Evolutionary conservation across 2,888 invertebrate genomes (phyloP).

Genomic region (Gasteruption jaculator): DNA sequence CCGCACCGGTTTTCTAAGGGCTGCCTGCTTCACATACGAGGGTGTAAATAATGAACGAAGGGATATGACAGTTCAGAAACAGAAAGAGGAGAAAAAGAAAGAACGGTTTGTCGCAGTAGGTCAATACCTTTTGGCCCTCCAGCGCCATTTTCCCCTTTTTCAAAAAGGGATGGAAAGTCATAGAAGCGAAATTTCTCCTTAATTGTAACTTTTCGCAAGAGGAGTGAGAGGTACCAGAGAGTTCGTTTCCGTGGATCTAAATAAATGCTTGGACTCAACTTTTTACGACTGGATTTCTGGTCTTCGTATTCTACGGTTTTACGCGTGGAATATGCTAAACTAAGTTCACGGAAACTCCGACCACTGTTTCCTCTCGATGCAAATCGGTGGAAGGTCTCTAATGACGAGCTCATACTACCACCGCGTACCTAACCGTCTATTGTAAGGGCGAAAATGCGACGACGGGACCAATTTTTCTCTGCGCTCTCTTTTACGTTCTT

Average conservation of each 20-base stretch:
- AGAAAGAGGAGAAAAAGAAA: slow-evolving; percentile 22
- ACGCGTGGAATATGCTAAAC: slow-evolving; percentile 40
- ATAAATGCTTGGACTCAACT: no score
- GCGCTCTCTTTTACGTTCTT: slow-evolving; percentile 11
- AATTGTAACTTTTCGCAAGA: no score
- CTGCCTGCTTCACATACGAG: slow-evolving; percentile 32
- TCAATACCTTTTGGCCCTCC: slow-evolving; percentile 41
- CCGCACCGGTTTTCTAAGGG: slow-evolving; percentile 25
- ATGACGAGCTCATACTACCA: slow-evolving; percentile 40
- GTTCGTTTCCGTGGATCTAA: no score
- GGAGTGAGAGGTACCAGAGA: no score
- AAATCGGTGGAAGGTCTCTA: slow-evolving; percentile 38
- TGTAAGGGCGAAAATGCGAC: slow-evolving; percentile 37
- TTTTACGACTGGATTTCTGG: no score
- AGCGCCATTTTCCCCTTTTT: no score
- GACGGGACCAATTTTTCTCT: slow-evolving; percentile 32
- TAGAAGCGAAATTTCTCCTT: no score
- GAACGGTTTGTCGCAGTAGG: slow-evolving; percentile 37
- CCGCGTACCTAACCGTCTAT: no score
- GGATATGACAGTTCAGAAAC: slow-evolving; percentile 30
- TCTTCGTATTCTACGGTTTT: no score
- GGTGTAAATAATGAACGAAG: slow-evolving; percentile 47
- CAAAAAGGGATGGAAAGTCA: no score
- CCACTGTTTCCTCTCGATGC: slow-evolving; percentile 39
- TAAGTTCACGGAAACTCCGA: slow-evolving; percentile 32